A percentile compares a stretch with the other conserved stretches of the same genome.
Conservation (phyloP, 2,797 vertebrate genomes). For the Diplodus sargus region DNA sequence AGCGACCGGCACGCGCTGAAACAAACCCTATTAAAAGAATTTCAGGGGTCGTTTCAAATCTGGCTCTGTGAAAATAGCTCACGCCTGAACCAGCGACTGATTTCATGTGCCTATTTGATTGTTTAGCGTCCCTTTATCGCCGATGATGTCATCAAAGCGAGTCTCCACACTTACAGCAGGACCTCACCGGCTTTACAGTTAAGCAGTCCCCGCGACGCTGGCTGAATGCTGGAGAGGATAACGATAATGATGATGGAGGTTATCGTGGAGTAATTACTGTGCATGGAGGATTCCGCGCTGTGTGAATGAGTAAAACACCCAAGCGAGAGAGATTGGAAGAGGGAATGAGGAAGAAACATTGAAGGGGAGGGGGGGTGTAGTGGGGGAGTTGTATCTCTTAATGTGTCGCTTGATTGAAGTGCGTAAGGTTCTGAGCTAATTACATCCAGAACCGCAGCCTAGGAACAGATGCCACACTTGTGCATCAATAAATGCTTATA, state of each 20-base stretch:
- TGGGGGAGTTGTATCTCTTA: slow-evolving; percentile 69
- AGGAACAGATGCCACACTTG: slow-evolving; percentile 88
- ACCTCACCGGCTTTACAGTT: slow-evolving; percentile 66
- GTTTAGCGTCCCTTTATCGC: slow-evolving; percentile 56
- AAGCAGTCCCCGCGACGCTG: slow-evolving; percentile 57
- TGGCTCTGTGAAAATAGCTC: slow-evolving; percentile 64
- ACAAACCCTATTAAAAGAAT: slow-evolving; percentile 80
- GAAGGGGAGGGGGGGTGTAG: slow-evolving; percentile 32
- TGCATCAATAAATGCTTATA: slow-evolving; percentile 90
- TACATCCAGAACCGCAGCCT: slow-evolving; percentile 82
- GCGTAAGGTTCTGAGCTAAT: slow-evolving; percentile 85
- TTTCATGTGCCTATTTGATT: slow-evolving; percentile 67
- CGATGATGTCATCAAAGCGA: slow-evolving; percentile 67
- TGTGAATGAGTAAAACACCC: slow-evolving; percentile 80
- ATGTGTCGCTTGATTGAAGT: slow-evolving; percentile 85
- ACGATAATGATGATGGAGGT: slow-evolving; percentile 81
- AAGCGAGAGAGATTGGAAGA: slow-evolving; percentile 70
- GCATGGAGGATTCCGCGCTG: slow-evolving; percentile 75
- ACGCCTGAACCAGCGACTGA: slow-evolving; percentile 54
- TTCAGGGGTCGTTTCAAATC: slow-evolving; percentile 76
- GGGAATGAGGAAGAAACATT: slow-evolving; percentile 63
- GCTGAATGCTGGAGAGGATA: slow-evolving; percentile 72
- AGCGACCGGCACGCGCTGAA: slow-evolving; percentile 58
- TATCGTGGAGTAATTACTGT: slow-evolving; percentile 81
- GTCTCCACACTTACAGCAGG: slow-evolving; percentile 37